A percentile compares a stretch with the other conserved stretches of the same genome.
Conservation (phyloP, 2,113 vertebrate genomes). For the Ceyx cyanopectus region DNA sequence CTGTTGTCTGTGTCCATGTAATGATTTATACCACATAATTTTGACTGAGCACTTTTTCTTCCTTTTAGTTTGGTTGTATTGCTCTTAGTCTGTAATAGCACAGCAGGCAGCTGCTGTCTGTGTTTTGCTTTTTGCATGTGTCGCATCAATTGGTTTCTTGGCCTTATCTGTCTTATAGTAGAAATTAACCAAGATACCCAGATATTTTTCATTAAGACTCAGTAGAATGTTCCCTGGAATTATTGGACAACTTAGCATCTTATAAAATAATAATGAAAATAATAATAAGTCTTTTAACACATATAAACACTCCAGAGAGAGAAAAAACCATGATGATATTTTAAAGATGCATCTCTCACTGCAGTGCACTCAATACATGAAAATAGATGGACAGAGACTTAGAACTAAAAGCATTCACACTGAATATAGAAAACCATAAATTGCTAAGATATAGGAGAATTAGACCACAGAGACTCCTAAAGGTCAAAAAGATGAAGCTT, state of each 20-base stretch:
- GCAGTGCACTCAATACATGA: not conserved
- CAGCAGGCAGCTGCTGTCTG: not conserved
- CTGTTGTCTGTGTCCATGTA: not conserved
- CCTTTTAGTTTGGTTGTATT: not conserved
- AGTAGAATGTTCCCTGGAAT: not conserved
- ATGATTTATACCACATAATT: not conserved
- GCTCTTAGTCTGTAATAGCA: not conserved
- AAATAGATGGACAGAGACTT: not conserved
- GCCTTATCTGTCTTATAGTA: not conserved
- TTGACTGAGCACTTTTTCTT: not conserved
- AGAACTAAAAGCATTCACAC: not conserved
- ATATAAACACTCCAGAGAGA: not conserved
- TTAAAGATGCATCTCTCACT: not conserved
- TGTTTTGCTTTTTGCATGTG: not conserved
- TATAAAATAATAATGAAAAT: not conserved
- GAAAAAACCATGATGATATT: not conserved
- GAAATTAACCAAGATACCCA: not conserved
- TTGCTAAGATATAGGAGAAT: not conserved
- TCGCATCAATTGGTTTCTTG: not conserved
- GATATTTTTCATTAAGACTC: not conserved
- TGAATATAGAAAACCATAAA: not conserved
- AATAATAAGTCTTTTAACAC: not conserved
- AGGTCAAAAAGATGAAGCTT: slow-evolving; percentile 5
- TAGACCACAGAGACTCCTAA: not conserved
- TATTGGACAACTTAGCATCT: not conserved